Evolutionary conservation across 2,797 vertebrate species (phyloP).

Genomic region (Diplodus sargus): DNA sequence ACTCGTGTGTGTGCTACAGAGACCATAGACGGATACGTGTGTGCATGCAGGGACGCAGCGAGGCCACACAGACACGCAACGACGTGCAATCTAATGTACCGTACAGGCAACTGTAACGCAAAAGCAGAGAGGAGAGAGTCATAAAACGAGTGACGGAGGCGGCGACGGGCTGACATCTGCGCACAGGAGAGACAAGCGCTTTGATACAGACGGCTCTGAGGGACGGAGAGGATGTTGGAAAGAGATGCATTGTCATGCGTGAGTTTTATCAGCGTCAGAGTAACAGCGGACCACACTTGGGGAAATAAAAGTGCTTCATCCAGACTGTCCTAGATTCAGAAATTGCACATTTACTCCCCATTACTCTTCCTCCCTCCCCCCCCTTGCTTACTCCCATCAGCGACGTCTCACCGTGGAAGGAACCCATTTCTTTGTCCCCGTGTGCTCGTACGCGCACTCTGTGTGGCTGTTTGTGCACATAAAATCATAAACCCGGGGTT

Average conservation of each 20-base stretch:
- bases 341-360: slow-evolving; percentile 44
- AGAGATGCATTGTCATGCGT: slow-evolving; percentile 38
- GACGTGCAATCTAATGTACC: slow-evolving; percentile 44
- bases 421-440: slow-evolving; percentile 7
- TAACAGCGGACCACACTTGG: slow-evolving; percentile 49
- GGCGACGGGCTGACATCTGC: slow-evolving; percentile 44
- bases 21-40: slow-evolving; percentile 2
- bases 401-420: slow-evolving; percentile 25
- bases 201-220: slow-evolving; percentile 23
- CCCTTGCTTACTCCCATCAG: slow-evolving; percentile 45
- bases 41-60: neutral
- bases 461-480: slow-evolving; percentile 15
- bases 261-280: slow-evolving; percentile 53
- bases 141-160: neutral
- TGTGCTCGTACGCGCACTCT: neutral
- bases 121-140: slow-evolving; percentile 6
- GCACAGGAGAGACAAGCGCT: slow-evolving; percentile 17
- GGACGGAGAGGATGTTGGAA: slow-evolving; percentile 30
- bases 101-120: slow-evolving; percentile 18
- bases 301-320: slow-evolving; percentile 21
- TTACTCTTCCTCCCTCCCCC: slow-evolving; percentile 42
- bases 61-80: slow-evolving; percentile 39
- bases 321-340: slow-evolving; percentile 61
- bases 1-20: slow-evolving; percentile 20
- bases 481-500: slow-evolving; percentile 45